phyloP scores from a whole-genome alignment of 1,140 invertebrate species.

The Formica exsecta region DNA sequence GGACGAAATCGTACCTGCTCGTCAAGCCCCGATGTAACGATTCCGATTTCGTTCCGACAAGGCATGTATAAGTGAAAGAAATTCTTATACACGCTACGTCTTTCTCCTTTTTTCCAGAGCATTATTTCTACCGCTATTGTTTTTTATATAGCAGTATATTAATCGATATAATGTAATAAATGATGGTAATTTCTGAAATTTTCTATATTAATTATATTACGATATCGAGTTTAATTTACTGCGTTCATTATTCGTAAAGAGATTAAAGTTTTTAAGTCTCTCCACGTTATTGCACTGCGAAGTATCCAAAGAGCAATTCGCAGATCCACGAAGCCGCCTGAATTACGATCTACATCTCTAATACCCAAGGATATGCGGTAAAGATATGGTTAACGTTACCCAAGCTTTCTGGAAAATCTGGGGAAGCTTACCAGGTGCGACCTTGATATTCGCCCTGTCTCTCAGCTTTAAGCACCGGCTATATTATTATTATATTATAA shows the following conservation, averaged over 20 bases:
- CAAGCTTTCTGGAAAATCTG: constrained; percentile 65
- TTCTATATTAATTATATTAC: not conserved
- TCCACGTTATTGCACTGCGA: not conserved
- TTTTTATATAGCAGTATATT: no score
- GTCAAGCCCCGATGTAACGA: constrained; percentile 5
- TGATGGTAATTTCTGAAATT: not conserved
- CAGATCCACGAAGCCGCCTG: constrained; percentile 17
- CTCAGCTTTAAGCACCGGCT: constrained; percentile 18
- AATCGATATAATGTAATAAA: not conserved
- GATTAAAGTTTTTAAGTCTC: not conserved
- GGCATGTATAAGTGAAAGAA: not conserved
- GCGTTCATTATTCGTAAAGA: not conserved
- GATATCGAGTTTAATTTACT: not conserved
- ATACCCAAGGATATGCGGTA: constrained; percentile 46
- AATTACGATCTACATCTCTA: constrained; percentile 39
- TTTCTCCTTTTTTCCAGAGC: not conserved
- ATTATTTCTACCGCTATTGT: not conserved
- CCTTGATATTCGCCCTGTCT: constrained; percentile 74
- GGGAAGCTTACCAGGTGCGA: constrained; percentile 57
- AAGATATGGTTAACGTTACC: constrained; percentile 39
- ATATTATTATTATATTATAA: constrained; percentile 19
- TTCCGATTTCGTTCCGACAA: constrained; percentile 34
- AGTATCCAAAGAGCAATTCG: constrained; percentile 14
- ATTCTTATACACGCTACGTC: not conserved
- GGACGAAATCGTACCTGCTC: constrained; percentile 24